Evolutionary conservation across 2,888 invertebrate genomes (phyloP).

Genomic region (Hirtodrosophila histrioides): DNA sequence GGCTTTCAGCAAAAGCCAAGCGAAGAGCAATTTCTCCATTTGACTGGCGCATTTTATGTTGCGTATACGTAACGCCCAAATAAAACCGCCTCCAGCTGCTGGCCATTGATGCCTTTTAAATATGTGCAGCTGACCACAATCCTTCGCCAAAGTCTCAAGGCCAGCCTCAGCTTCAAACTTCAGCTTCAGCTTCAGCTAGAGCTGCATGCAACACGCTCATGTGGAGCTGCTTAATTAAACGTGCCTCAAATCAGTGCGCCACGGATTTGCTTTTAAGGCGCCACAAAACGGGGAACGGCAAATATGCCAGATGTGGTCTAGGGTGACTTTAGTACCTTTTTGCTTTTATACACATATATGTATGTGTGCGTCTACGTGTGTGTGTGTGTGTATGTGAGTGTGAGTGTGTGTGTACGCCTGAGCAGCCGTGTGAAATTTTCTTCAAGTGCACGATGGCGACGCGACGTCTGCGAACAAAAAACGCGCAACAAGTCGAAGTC

Average conservation of each 20-base stretch:
- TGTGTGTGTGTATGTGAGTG: constrained; percentile 1
- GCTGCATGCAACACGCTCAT: constrained; percentile 19
- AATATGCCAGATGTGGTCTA: constrained; percentile 32
- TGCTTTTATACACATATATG: constrained; percentile 40
- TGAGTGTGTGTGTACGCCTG: constrained; percentile 12
- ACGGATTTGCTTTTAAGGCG: constrained; percentile 36
- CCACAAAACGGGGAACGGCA: constrained; percentile 26
- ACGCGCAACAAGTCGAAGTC: constrained; percentile 65
- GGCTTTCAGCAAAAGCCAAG: constrained; percentile 23
- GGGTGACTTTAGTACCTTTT: constrained; percentile 3
- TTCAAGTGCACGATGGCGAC: constrained; percentile 57
- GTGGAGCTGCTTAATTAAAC: constrained; percentile 39
- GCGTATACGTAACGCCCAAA: constrained; percentile 43
- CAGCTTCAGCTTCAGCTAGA: not conserved
- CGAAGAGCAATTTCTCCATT: constrained; percentile 24
- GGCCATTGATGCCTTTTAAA: constrained; percentile 37
- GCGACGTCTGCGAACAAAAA: constrained; percentile 52
- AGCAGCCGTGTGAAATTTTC: constrained; percentile 35
- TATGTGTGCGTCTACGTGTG: not conserved
- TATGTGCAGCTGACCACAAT: constrained; percentile 15
- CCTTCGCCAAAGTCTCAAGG: not conserved
- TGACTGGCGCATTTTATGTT: constrained; percentile 26
- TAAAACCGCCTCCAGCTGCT: constrained; percentile 20
- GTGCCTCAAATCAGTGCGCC: constrained; percentile 44
- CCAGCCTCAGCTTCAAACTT: no score